A percentile compares a stretch with the other conserved stretches of the same genome.
phyloP scores from a whole-genome alignment of 2,797 vertebrate species.

The Labroides dimidiatus region DNA sequence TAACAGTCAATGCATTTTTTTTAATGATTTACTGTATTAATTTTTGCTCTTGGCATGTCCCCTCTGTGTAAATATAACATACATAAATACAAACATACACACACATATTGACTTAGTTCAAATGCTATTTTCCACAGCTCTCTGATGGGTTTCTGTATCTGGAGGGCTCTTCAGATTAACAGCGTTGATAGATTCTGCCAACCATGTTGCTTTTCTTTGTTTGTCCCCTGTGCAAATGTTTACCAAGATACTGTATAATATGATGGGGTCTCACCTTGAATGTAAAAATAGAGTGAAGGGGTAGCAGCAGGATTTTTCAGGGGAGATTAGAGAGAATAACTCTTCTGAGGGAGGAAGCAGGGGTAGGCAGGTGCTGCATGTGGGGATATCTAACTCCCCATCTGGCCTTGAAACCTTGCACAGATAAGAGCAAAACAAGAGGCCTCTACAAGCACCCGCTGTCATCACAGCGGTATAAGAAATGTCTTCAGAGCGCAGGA shows the following conservation, averaged over 20 bases:
- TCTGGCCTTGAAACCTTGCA: constrained; percentile 36
- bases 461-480: constrained; percentile 31
- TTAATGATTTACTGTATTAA: constrained; percentile 1
- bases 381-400: constrained; percentile 44
- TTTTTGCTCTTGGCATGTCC: not conserved
- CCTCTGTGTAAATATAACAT: not conserved
- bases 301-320: constrained; percentile 1
- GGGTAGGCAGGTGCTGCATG: constrained; percentile 13
- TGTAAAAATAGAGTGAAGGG: constrained; percentile 14
- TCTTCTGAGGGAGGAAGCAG: not conserved
- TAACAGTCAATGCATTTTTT: not conserved
- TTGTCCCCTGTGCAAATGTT: constrained; percentile 29
- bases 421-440: constrained; percentile 41
- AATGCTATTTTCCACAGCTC: constrained; percentile 20
- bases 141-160: constrained; percentile 19
- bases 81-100: constrained; percentile 3
- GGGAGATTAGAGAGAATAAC: constrained; percentile 35
- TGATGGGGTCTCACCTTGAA: constrained; percentile 30
- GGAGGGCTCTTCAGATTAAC: constrained; percentile 36
- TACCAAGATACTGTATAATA: constrained; percentile 24
- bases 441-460: constrained; percentile 29
- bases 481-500: constrained; percentile 10
- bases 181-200: constrained; percentile 16
- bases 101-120: constrained; percentile 6
- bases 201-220: constrained; percentile 10